phyloP scores from a whole-genome alignment of 2,113 vertebrate species.

The Cochlearius cochlearius region DNA sequence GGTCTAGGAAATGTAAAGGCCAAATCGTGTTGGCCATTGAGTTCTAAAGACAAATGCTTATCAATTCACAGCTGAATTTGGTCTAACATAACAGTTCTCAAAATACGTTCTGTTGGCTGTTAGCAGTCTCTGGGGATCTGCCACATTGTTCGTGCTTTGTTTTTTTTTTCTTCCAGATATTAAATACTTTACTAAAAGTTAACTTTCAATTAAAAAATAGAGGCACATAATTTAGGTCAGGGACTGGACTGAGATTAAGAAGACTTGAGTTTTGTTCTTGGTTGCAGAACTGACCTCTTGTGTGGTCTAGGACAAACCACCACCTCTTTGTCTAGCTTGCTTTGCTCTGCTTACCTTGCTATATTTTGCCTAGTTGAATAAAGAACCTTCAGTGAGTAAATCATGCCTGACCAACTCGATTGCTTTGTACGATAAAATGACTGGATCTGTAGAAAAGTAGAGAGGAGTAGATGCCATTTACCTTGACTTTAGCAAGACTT shows the following conservation, averaged over 20 bases:
- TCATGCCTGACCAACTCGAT: background rate
- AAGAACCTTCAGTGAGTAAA: background rate
- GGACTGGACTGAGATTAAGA: background rate
- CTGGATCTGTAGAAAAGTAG: background rate
- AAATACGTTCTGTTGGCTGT: background rate
- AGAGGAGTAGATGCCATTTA: background rate
- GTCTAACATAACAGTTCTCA: background rate
- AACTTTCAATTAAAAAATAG: constrained; percentile 10
- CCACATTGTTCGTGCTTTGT: background rate
- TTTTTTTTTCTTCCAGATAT: background rate
- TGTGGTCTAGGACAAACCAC: background rate
- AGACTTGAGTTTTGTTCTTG: background rate
- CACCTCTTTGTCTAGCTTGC: background rate
- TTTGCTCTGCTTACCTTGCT: background rate
- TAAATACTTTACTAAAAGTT: background rate
- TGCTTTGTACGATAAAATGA: background rate
- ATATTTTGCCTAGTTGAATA: background rate
- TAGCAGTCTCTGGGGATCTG: background rate
- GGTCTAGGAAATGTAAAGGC: background rate
- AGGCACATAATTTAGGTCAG: background rate
- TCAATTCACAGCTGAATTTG: background rate
- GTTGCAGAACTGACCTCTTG: background rate
- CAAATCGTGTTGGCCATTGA: background rate
- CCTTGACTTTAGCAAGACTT: background rate
- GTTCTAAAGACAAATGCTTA: background rate